Percentiles rank a stretch among this genome's conserved stretches.
Conservation (phyloP, 2,797 vertebrate genomes). For the Xerus rutilus region DNA sequence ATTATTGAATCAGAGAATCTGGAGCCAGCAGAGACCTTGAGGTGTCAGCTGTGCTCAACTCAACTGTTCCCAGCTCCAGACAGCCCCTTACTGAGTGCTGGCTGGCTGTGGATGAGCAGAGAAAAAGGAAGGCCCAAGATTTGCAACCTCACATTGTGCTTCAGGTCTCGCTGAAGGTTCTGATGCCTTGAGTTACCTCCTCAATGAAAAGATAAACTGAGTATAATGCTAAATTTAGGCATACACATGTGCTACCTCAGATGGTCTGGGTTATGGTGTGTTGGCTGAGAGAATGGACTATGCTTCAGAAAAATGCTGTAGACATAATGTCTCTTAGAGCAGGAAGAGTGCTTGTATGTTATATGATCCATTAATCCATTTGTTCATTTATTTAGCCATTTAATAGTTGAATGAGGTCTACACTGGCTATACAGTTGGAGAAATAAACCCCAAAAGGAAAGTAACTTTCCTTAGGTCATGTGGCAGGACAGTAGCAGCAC, state of each 20-base stretch:
- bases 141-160: neutral
- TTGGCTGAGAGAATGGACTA: neutral
- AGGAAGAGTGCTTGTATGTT: neutral
- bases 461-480: neutral
- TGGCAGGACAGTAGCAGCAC: neutral
- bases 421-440: neutral
- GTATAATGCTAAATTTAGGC: neutral
- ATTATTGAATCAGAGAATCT: constrained; percentile 41
- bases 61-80: neutral
- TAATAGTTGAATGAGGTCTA: neutral
- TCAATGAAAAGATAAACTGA: neutral
- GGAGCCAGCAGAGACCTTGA: constrained; percentile 44
- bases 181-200: neutral
- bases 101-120: neutral
- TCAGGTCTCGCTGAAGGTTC: neutral
- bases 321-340: neutral
- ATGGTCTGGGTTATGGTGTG: neutral
- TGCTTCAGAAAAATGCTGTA: neutral
- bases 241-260: neutral
- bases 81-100: rapidly evolving
- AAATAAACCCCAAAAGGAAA: neutral
- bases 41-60: neutral
- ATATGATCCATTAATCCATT: neutral
- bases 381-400: neutral
- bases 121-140: rapidly evolving